Percentiles rank a stretch among this genome's conserved stretches.
These are phyloP conservation scores for Venturia canescens DNA, from an alignment of 1,140 invertebrate genomes.

Conservation along the genomic window DNA sequence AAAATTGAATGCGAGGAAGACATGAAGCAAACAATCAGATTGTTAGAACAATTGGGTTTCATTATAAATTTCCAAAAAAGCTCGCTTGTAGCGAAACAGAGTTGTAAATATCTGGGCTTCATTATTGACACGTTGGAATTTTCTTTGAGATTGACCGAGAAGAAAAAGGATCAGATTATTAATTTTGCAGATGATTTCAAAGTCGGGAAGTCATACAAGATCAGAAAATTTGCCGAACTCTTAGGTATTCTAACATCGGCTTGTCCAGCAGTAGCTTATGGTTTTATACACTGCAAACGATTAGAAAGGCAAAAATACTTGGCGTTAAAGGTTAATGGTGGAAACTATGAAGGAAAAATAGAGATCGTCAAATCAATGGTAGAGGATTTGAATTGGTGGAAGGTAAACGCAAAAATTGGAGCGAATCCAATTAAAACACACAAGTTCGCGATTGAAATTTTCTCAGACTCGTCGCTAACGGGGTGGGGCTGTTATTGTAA, in stretches of 20 bases:
- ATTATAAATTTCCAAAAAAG: constrained; percentile 16
- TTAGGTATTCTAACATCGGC: constrained; percentile 9
- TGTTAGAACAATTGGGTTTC: constrained; percentile 6
- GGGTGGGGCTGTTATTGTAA: constrained; percentile 25
- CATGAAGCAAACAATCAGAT: not conserved
- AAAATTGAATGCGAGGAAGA: not conserved
- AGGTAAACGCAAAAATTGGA: not conserved
- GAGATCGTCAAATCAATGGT: not conserved
- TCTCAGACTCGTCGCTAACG: constrained; percentile 28
- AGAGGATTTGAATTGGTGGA: constrained; percentile 22
- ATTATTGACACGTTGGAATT: constrained; percentile 14
- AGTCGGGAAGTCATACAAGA: not conserved
- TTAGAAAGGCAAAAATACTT: constrained; percentile 22
- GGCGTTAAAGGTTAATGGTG: not conserved
- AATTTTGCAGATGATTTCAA: not conserved
- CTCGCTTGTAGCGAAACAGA: not conserved
- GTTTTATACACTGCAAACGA: constrained; percentile 25
- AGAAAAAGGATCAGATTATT: constrained; percentile 13
- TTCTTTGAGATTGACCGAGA: not conserved
- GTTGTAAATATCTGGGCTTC: constrained; percentile 25
- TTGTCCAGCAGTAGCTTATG: constrained; percentile 15
- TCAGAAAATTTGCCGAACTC: too few relatives aligned
- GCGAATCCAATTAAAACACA: constrained; percentile 4
- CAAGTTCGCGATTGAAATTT: not conserved
- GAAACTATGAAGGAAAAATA: constrained; percentile 14